Conservation (phyloP, 35 echinoderm and acorn worm genomes). For the Ophiothrix spiculata region DNA sequence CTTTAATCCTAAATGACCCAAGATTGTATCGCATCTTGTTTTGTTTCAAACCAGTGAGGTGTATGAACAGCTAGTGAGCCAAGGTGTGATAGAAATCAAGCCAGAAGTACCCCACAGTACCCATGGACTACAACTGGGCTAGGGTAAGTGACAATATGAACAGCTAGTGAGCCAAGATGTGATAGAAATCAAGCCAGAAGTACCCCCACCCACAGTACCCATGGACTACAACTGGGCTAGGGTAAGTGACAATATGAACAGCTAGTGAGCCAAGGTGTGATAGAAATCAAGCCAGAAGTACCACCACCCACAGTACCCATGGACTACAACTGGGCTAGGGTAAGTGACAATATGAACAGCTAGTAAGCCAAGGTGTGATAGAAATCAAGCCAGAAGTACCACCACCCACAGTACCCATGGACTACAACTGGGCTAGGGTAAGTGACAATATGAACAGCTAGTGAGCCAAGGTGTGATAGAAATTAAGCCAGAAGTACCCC, state of each 20-base stretch:
- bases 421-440: conserved; percentile 83
- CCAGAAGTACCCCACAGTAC: conserved; percentile 91
- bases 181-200: conserved; percentile 66
- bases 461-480: conserved; percentile 68
- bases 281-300: conserved; percentile 71
- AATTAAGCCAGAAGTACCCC: conserved; percentile 77
- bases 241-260: conserved; percentile 49
- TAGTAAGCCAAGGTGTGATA: conserved; percentile 71
- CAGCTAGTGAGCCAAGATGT: conserved; percentile 64
- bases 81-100: conserved; percentile 72
- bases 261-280: conserved; percentile 66
- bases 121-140: conserved; percentile 93
- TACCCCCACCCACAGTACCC: conserved; percentile 92
- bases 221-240: conserved; percentile 93
- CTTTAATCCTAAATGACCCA: too few relatives aligned
- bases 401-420: conserved; percentile 98
- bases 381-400: conserved; percentile 76
- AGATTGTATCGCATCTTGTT: too few relatives aligned
- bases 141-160: conserved; percentile 58
- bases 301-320: conserved; percentile 98
- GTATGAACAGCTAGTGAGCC: conserved; percentile 55
- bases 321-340: conserved; percentile 89
- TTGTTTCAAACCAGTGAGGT: conserved; percentile 64
- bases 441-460: conserved; percentile 39
- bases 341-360: conserved; percentile 37